Evolutionary conservation across 2,888 invertebrate species (phyloP).

Genomic region (Heliconius ethilla): DNA sequence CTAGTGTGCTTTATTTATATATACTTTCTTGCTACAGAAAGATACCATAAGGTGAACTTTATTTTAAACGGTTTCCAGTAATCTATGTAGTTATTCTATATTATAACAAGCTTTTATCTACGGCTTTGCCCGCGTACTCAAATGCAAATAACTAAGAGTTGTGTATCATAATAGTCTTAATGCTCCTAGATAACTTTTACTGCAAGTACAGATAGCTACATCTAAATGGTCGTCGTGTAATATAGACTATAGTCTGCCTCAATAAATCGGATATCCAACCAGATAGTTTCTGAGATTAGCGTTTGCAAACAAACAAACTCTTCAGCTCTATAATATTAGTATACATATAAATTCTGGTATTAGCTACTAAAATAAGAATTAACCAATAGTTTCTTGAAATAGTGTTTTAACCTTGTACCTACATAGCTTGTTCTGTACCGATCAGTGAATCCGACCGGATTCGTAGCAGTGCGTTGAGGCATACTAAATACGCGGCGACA

Average conservation of each 20-base stretch:
- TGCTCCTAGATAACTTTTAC: too few species aligned
- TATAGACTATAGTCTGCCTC: too few species aligned
- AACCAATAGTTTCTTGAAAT: background rate
- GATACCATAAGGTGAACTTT: background rate
- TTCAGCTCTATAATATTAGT: too few species aligned
- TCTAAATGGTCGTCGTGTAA: too few species aligned
- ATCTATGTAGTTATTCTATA: background rate
- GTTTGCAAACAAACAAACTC: too few species aligned
- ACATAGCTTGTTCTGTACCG: background rate
- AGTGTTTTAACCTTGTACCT: slow-evolving; percentile 8
- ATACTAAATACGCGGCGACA: slow-evolving; percentile 28
- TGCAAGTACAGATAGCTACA: too few species aligned
- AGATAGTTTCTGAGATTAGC: too few species aligned
- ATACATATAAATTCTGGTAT: background rate
- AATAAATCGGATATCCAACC: too few species aligned
- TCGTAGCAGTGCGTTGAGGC: slow-evolving; percentile 19
- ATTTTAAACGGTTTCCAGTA: slow-evolving; percentile 1
- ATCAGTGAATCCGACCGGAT: slow-evolving; percentile 12
- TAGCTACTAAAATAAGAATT: background rate
- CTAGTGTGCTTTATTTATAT: slow-evolving; percentile 15
- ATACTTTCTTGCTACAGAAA: background rate
- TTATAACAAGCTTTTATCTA: background rate
- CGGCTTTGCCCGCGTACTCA: too few species aligned
- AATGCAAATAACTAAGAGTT: too few species aligned
- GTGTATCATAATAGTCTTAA: too few species aligned